A percentile compares a stretch with the other conserved stretches of the same genome.
Conservation (phyloP, 2,797 vertebrate genomes). For the Rhinatrema bivittatum region DNA sequence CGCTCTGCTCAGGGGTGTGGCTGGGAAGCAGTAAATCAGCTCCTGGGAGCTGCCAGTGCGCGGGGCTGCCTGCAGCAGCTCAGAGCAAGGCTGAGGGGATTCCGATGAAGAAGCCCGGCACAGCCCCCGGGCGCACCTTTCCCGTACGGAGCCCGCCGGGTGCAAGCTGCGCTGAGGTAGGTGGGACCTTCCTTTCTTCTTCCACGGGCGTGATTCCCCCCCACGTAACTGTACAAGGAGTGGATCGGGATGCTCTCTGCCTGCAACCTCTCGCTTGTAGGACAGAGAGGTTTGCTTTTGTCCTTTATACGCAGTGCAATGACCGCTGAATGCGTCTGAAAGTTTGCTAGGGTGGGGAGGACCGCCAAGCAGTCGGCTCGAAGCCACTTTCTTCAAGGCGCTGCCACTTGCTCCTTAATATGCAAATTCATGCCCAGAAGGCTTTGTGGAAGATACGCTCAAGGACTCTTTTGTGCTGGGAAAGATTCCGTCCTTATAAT, state of each 20-base stretch:
- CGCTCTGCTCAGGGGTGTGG: constrained; percentile 48
- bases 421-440: not conserved
- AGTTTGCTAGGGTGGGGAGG: not conserved
- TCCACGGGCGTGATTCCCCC: too few species aligned
- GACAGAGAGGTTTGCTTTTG: too few species aligned
- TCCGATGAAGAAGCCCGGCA: too few species aligned
- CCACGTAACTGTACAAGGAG: too few species aligned
- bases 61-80: constrained; percentile 12
- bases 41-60: constrained; percentile 16
- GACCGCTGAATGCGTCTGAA: not conserved
- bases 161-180: too few species aligned
- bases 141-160: too few species aligned
- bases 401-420: not conserved
- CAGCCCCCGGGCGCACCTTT: too few species aligned
- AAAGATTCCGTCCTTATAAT: not conserved
- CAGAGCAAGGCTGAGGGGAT: not conserved
- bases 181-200: too few species aligned
- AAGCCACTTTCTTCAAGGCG: not conserved
- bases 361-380: too few species aligned
- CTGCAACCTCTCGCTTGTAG: too few species aligned
- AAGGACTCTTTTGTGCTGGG: constrained; percentile 5
- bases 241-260: too few species aligned
- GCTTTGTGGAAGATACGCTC: not conserved
- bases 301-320: not conserved
- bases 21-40: constrained; percentile 39